Percentiles rank a stretch among this genome's conserved stretches.
Evolutionary conservation across 2,113 vertebrate genomes (phyloP).

Genomic region (Calyptomena viridis): DNA sequence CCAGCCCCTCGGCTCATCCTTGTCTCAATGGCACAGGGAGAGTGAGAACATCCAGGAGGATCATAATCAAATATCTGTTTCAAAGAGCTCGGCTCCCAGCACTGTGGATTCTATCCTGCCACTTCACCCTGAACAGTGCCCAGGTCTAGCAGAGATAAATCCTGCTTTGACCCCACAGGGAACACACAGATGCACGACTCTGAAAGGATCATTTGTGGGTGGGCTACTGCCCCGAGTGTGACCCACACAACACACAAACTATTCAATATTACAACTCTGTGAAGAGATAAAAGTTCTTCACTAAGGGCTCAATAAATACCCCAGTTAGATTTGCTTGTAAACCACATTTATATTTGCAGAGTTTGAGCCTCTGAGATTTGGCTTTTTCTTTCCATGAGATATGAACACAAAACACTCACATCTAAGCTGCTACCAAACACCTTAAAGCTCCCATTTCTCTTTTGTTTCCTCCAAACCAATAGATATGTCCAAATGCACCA

Average conservation of each 20-base stretch:
- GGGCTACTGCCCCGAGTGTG: not conserved
- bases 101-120: accelerated
- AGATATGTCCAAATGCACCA: not conserved
- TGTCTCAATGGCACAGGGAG: accelerated
- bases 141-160: not conserved
- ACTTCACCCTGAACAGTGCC: not conserved
- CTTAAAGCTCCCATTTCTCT: not conserved
- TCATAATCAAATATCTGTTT: not conserved
- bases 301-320: not conserved
- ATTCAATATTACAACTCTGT: accelerated
- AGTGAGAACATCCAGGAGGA: not conserved
- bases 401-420: not conserved
- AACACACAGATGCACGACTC: accelerated
- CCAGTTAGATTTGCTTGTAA: not conserved
- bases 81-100: not conserved
- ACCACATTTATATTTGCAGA: not conserved
- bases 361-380: not conserved
- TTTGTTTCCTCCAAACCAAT: not conserved
- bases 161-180: accelerated
- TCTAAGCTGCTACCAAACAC: not conserved
- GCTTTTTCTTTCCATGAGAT: not conserved
- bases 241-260: not conserved
- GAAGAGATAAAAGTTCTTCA: not conserved
- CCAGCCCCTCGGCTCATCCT: not conserved
- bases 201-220: not conserved